Evolutionary conservation across 2,888 invertebrate species (phyloP), one percentile per base, ranked within the genome.

Genomic region (Aricia artaxerxes): DNA sequence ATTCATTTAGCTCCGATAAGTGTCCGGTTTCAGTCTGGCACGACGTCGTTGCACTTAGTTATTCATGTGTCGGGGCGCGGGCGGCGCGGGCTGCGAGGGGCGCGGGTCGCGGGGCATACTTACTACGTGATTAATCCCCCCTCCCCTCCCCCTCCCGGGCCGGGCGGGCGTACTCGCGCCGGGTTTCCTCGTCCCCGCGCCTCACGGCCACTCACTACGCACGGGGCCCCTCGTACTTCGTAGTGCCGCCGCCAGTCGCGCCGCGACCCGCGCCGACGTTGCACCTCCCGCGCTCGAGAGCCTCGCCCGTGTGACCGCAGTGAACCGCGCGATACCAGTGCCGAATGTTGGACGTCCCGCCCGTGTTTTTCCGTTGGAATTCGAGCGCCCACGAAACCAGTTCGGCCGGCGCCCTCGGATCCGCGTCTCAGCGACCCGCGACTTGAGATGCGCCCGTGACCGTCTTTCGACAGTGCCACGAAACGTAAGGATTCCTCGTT

Each of bases 121-220:
- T 93, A 94, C 94, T 94, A 94, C 94, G 94, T 93, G 94, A 94
- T 94, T 93, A 94, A 93, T 93, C 92, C 93, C 87, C 88, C 84
- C 83, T 86, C 85, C 84, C 82, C 82, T 77, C 82, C 81, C 84
- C 85, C 87, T 89, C 88, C 86, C 86, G 84, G 83, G 84, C 85
- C 87, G 88, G 90, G 89, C 89, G 90, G 91, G 90, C 93, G 93
- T 93, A 93, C 93, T 91, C 92, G 92, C 91, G 89, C 91, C 93
- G 94, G 94, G 93, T 94, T 94, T 93, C 94, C 93, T 94, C 94
- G 93, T 93, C 94, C 93, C 94, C 94, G 93, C 94, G 92, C 93
- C 94, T 94, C 94, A 93, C 91, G 94, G 93, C 94, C 93, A 93
- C 93, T 93, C 93, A 93, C 85, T 93, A 93, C 93, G 93, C 94